phyloP scores from a whole-genome alignment of 2,113 vertebrate genomes.

The Montifringilla adamsi region DNA sequence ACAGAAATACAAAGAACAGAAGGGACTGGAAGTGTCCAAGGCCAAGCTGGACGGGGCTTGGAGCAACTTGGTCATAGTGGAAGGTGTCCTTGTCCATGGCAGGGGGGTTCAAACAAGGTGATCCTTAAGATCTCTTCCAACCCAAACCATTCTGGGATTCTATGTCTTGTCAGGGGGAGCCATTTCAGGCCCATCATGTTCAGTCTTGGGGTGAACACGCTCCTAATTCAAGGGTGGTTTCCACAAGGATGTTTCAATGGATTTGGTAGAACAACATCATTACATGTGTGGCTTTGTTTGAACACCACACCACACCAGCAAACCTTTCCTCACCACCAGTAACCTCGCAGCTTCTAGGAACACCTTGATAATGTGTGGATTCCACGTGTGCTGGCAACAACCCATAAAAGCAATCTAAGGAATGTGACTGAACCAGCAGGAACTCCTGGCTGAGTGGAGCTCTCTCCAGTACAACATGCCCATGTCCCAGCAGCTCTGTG shows the following conservation, averaged over 20 bases:
- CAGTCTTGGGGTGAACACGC: not conserved
- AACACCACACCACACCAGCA: not conserved
- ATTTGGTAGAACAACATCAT: not conserved
- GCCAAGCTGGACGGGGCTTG: not conserved
- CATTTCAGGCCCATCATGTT: not conserved
- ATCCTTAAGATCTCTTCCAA: not conserved
- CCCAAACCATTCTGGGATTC: not conserved
- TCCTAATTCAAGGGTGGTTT: not conserved
- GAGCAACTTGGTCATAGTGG: not conserved
- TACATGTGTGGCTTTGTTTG: not conserved
- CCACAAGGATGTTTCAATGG: not conserved
- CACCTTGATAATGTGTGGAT: not conserved
- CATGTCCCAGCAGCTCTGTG: not conserved
- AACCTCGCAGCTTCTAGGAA: not conserved
- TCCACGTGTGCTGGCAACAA: not conserved
- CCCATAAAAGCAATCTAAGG: not conserved
- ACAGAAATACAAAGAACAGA: not conserved
- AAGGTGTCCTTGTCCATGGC: not conserved
- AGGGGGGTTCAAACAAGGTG: not conserved
- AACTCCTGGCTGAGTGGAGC: not conserved
- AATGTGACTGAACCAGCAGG: not conserved
- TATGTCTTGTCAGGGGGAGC: not conserved
- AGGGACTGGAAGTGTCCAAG: not conserved
- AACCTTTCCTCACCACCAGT: not conserved
- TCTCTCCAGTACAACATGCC: not conserved